Conservation (phyloP, 2,888 invertebrate species). For the Rhogogaster chlorosoma region DNA sequence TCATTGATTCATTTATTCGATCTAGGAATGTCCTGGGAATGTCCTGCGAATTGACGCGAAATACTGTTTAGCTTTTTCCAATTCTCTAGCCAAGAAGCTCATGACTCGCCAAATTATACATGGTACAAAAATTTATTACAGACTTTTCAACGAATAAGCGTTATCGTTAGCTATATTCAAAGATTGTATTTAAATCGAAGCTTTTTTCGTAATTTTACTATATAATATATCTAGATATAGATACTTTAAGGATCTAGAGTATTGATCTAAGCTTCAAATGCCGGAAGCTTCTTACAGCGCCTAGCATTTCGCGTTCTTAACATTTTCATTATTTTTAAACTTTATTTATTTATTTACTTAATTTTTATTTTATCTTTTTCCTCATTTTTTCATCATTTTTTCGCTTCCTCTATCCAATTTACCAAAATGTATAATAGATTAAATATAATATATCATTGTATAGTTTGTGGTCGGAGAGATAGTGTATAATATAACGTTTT, state of each 20-base stretch:
- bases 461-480: slow-evolving; percentile 11
- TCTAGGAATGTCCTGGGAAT: background rate
- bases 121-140: slow-evolving; percentile 6
- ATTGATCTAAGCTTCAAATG: slow-evolving; percentile 1
- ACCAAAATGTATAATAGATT: background rate
- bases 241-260: background rate
- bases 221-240: background rate
- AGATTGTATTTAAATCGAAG: slow-evolving; percentile 11
- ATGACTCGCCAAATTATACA: background rate
- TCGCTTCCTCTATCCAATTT: background rate
- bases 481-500: slow-evolving; percentile 4
- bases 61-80: background rate
- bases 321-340: background rate
- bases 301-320: background rate
- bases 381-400: background rate
- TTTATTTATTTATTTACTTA: background rate
- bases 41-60: background rate
- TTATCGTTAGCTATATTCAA: background rate
- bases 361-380: background rate
- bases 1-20: background rate
- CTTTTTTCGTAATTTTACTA: slow-evolving; percentile 2
- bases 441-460: background rate
- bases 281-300: slow-evolving; percentile 1
- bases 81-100: background rate
- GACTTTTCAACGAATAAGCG: background rate